A percentile compares a stretch with the other conserved stretches of the same genome.
phyloP scores from a whole-genome alignment of 2,797 vertebrate genomes.

The Masticophis lateralis region DNA sequence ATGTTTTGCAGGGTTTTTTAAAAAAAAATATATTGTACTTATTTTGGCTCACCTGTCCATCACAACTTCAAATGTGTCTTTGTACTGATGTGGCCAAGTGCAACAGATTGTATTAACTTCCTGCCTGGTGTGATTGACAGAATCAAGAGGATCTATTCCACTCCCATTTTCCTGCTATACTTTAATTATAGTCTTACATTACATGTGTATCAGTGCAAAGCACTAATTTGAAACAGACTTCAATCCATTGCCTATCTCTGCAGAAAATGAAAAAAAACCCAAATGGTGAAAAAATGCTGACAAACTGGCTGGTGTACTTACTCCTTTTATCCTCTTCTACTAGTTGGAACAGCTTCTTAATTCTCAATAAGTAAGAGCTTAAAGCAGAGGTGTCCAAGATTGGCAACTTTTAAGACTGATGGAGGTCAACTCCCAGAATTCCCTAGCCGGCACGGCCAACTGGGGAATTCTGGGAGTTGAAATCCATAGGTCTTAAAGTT shows the following conservation, averaged over 20 bases:
- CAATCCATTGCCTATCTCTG: background rate
- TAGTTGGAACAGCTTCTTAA: background rate
- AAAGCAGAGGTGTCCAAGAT: background rate
- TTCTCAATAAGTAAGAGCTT: background rate
- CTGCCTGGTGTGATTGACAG: background rate
- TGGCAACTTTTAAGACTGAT: background rate
- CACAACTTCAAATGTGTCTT: background rate
- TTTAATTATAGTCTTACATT: background rate
- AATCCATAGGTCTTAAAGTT: background rate
- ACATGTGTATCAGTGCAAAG: background rate
- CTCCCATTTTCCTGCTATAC: background rate
- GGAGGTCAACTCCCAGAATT: background rate
- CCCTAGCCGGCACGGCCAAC: background rate
- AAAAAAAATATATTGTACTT: background rate
- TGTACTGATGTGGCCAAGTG: background rate
- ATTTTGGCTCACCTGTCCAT: background rate
- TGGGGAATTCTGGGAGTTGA: background rate
- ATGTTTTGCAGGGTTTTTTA: background rate
- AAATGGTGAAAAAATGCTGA: background rate
- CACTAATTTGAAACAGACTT: background rate
- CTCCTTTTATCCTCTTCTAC: background rate
- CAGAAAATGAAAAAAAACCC: background rate
- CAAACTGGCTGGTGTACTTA: background rate
- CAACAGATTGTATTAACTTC: background rate
- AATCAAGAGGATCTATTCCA: background rate